Base-by-base conservation (phyloP, 2,888 invertebrate genomes). In the Xestia rhomboidea region DNA sequence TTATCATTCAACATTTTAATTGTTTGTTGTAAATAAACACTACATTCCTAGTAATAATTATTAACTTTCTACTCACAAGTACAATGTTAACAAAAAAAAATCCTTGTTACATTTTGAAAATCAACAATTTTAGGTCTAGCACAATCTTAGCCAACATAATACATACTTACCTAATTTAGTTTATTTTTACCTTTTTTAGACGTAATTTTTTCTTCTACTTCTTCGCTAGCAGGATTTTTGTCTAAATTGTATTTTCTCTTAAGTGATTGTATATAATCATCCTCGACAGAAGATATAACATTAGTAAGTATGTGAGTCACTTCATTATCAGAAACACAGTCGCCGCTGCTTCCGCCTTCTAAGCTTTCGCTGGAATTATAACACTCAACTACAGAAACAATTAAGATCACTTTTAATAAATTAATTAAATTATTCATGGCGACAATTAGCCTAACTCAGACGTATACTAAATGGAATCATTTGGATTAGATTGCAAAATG, bases 301-400 rank as follows among this genome's bases (percentile, higher is more conserved):
- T 70, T 27, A 38, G 46, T 49, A 34, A 57, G 15, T 21, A 77
- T 49, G 5, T 41, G 64, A 13, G 46, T 72, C 15, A 84, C 81
- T 76, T 80, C 81, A 54, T 84, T 81, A 27, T 62, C 72, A 21
- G 62, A 54, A 30, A 73, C 64, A 66, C 13, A 81, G 18, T 60
- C 73, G 60, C 44, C 27, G 4, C 34, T 46, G 34, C 46, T 74
- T 1, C 49, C 54, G 10, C 18, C 7, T 41, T 72, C 72, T 18
- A 60, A 66, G 1, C 72, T 76, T 41, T 64, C n/a, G 24, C 46
- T 49, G 24, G 8, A 41, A 24, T 81, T 13, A 54, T 46, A n/a
- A 51, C 74, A 66, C 49, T 68, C 34, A 49, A 75, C 49, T 38
- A 68, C 27, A 1, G 70, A 54, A 54, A 74, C 11, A 24, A 81